Percentiles rank a stretch among this genome's conserved stretches.
phyloP scores from a whole-genome alignment of 2,113 vertebrate species.

The Epinephelus moara region DNA sequence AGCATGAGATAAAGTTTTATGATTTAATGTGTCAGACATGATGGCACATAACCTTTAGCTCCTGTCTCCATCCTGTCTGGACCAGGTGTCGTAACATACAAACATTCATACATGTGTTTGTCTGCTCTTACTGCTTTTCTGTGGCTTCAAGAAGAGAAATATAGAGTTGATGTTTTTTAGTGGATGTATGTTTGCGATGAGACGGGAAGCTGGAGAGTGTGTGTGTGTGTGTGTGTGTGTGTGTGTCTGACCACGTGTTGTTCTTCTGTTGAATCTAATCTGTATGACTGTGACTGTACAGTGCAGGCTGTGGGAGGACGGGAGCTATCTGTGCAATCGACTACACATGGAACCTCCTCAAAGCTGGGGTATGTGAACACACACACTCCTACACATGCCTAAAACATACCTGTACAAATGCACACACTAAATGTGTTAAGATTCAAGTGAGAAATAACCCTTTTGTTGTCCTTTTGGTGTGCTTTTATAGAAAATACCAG shows the following conservation, averaged over 20 bases:
- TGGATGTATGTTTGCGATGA: not conserved
- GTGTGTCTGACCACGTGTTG: not conserved
- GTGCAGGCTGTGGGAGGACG: conserved; percentile 98
- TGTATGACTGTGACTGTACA: conserved; percentile 78
- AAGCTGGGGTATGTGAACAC: conserved; percentile 91
- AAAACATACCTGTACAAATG: not conserved
- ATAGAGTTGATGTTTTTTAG: not conserved
- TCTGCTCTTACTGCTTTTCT: not conserved
- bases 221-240: conserved; percentile 7
- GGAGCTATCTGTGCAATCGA: conserved; percentile 99
- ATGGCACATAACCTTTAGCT: conserved; percentile 38
- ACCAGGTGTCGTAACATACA: conserved; percentile 4
- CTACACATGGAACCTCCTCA: conserved; percentile 99
- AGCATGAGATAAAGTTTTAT: conserved; percentile 69
- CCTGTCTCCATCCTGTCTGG: conserved; percentile 62
- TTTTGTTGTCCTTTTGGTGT: not conserved
- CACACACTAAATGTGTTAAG: not conserved
- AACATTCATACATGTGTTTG: not conserved
- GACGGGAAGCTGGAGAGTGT: not conserved
- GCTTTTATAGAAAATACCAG: conserved; percentile 93
- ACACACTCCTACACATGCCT: not conserved
- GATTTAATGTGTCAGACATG: conserved; percentile 36
- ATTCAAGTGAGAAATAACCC: not conserved
- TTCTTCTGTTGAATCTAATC: conserved; percentile 7
- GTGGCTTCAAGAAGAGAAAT: not conserved